A percentile compares a stretch with the other conserved stretches of the same genome.
Evolutionary conservation across 2,888 invertebrate genomes (phyloP).

Genomic region (Encarsia formosa): DNA sequence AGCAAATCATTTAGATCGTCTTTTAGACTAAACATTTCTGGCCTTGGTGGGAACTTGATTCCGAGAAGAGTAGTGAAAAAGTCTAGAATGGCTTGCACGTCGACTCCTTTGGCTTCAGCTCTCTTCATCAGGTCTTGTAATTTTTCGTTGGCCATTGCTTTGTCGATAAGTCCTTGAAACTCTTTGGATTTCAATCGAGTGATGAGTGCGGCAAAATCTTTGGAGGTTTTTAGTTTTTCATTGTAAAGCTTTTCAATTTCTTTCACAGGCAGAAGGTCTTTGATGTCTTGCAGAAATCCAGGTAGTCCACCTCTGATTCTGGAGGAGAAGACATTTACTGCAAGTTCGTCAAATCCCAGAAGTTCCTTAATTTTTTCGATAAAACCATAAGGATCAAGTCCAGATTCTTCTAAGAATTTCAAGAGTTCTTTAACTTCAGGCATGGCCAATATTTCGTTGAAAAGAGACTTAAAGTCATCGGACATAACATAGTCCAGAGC

Average conservation of each 20-base stretch:
- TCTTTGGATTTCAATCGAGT: slow-evolving; percentile 25
- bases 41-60: slow-evolving; percentile 17
- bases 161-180: slow-evolving; percentile 30
- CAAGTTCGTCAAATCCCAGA: slow-evolving; percentile 24
- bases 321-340: not conserved
- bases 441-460: slow-evolving; percentile 31
- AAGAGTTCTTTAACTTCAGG: slow-evolving; percentile 33
- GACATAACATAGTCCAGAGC: slow-evolving; percentile 29
- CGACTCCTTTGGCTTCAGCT: slow-evolving; percentile 30
- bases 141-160: slow-evolving; percentile 12
- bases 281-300: slow-evolving; percentile 30
- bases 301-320: slow-evolving; percentile 28
- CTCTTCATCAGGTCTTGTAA: slow-evolving; percentile 22
- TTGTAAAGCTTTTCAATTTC: slow-evolving; percentile 30
- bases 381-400: slow-evolving; percentile 34
- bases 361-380: slow-evolving; percentile 33
- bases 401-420: slow-evolving; percentile 35
- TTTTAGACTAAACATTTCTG: slow-evolving; percentile 22
- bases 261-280: slow-evolving; percentile 29
- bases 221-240: slow-evolving; percentile 29
- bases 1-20: slow-evolving; percentile 24
- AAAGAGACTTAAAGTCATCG: slow-evolving; percentile 29
- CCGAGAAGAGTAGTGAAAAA: slow-evolving; percentile 29
- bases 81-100: slow-evolving; percentile 23
- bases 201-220: slow-evolving; percentile 30